Evolutionary conservation across 2,797 vertebrate genomes (phyloP).

Genomic region (Neomorphus geoffroyi): DNA sequence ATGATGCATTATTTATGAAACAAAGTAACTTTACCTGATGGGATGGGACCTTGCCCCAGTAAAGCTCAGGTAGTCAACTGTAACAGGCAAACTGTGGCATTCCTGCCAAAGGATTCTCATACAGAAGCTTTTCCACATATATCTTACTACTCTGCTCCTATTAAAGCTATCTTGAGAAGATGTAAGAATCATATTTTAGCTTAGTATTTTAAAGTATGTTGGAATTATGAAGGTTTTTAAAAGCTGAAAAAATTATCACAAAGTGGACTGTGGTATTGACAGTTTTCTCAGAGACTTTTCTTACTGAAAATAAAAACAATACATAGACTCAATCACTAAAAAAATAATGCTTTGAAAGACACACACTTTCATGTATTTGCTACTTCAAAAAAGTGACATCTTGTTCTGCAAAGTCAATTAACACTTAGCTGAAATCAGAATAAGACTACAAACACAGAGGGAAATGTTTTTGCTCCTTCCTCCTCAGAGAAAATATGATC

Average conservation of each 20-base stretch:
- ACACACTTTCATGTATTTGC: background rate
- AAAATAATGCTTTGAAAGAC: background rate
- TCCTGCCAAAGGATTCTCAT: background rate
- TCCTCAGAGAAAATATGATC: background rate
- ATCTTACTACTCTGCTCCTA: background rate
- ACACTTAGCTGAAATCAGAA: background rate
- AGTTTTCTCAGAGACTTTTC: background rate
- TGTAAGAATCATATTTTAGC: background rate
- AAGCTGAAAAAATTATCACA: background rate
- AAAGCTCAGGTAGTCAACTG: background rate
- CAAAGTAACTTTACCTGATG: background rate
- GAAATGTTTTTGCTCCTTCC: background rate
- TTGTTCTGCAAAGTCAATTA: background rate
- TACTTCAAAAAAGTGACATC: background rate
- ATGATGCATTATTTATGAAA: conserved; percentile 31
- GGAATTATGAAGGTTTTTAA: background rate
- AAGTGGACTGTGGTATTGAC: background rate
- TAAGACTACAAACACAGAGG: background rate
- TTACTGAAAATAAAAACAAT: background rate
- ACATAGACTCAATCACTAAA: background rate
- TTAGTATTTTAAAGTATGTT: background rate
- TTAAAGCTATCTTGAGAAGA: background rate
- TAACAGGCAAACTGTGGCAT: background rate
- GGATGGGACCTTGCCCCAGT: background rate
- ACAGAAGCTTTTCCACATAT: background rate